A percentile compares a stretch with the other conserved stretches of the same genome.
Evolutionary conservation across 1,140 invertebrate genomes (phyloP).

Genomic region (Mya arenaria): DNA sequence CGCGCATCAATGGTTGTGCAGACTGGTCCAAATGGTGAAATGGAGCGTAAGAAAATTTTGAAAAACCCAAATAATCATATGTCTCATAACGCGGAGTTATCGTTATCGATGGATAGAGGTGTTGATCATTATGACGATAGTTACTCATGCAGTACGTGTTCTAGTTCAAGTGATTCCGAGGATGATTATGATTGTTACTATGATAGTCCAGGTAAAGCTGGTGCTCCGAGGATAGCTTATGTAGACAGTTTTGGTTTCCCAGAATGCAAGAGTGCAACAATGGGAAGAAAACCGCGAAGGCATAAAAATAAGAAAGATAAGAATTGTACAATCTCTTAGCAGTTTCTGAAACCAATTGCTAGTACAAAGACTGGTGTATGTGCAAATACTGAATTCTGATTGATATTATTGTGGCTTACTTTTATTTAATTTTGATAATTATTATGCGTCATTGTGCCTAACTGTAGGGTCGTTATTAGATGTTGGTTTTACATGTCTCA

Average conservation of each 20-base stretch:
- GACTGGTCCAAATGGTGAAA: constrained; percentile 23
- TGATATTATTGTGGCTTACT: too few species aligned
- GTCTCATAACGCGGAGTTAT: constrained; percentile 29
- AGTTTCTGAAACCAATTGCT: too few species aligned
- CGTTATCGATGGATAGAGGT: constrained; percentile 51
- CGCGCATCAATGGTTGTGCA: constrained; percentile 59
- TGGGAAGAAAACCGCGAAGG: constrained; percentile 58
- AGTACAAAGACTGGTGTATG: too few species aligned
- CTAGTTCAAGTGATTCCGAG: constrained; percentile 76
- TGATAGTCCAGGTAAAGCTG: constrained; percentile 58
- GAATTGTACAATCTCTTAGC: constrained; percentile 72
- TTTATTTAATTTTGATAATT: too few species aligned
- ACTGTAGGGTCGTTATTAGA: too few species aligned
- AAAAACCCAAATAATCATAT: constrained; percentile 40
- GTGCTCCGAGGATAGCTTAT: constrained; percentile 71
- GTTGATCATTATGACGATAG: constrained; percentile 50
- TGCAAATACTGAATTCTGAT: too few species aligned
- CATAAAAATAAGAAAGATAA: constrained; percentile 67
- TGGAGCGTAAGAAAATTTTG: constrained; percentile 40
- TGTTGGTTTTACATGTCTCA: too few species aligned
- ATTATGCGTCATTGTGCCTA: too few species aligned
- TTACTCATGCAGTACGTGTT: constrained; percentile 74
- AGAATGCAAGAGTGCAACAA: constrained; percentile 44
- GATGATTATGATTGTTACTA: constrained; percentile 74
- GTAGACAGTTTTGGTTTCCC: constrained; percentile 77